Evolutionary conservation across 1,140 invertebrate genomes (phyloP).

Genomic region (Diuraphis noxia): DNA sequence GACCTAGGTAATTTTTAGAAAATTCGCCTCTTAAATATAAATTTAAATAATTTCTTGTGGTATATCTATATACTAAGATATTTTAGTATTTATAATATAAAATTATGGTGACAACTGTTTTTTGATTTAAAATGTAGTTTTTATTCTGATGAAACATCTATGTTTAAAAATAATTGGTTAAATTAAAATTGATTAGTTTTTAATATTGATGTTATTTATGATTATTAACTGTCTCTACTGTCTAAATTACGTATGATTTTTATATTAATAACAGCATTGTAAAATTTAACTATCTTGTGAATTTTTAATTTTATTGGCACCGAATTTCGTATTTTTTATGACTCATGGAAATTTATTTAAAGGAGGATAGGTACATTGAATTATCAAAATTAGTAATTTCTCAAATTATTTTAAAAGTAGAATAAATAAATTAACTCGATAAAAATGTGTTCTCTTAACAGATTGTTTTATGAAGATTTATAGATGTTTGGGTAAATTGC

Average conservation of each 20-base stretch:
- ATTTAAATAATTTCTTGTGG: no score
- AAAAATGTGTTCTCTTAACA: neutral
- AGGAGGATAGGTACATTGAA: neutral
- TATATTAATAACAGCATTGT: neutral
- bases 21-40: neutral
- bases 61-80: neutral
- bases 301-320: neutral
- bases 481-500: neutral
- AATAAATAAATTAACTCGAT: constrained; percentile 18
- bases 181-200: neutral
- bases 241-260: neutral
- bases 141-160: neutral
- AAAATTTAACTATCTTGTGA: neutral
- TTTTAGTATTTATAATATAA: neutral
- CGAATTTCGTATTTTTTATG: neutral
- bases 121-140: no score
- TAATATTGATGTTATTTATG: neutral
- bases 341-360: neutral
- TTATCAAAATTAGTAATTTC: constrained; percentile 11
- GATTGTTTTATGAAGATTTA: constrained; percentile 23
- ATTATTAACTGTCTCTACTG: no score
- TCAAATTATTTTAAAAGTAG: neutral
- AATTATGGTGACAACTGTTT: neutral
- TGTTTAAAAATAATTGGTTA: neutral
- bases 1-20: no score